phyloP scores from a whole-genome alignment of 1,140 invertebrate species.

The silkworm (Bombyx mori) region ASM3026992v2 NC_085121.1:9344001-9344500 shows the following conservation, averaged over 20 bases:
- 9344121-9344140: no score
- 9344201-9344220: no score
- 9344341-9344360: conserved; percentile 95
- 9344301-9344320: conserved; percentile 96
- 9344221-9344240: neutral
- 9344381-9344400: conserved; percentile 79
- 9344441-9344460: conserved; percentile 76
- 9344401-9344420: conserved; percentile 86
- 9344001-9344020: no score
- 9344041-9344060: no score
- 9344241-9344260: conserved; percentile 61
- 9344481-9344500: conserved; percentile 70
- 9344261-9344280: conserved; percentile 78
- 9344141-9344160: no score
- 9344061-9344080: no score
- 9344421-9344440: conserved; percentile 80
- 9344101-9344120: no score
- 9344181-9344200: no score
- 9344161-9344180: no score
- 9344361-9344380: conserved; percentile 85
- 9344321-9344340: conserved; percentile 96
- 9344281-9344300: conserved; percentile 84
- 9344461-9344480: conserved; percentile 74
- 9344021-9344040: no score
- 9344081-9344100: no score